A percentile compares a stretch with the other conserved stretches of the same genome.
These are phyloP conservation scores for Eupithecia abbreviata DNA, from an alignment of 2,888 invertebrate species.

Conservation along the genomic window DNA sequence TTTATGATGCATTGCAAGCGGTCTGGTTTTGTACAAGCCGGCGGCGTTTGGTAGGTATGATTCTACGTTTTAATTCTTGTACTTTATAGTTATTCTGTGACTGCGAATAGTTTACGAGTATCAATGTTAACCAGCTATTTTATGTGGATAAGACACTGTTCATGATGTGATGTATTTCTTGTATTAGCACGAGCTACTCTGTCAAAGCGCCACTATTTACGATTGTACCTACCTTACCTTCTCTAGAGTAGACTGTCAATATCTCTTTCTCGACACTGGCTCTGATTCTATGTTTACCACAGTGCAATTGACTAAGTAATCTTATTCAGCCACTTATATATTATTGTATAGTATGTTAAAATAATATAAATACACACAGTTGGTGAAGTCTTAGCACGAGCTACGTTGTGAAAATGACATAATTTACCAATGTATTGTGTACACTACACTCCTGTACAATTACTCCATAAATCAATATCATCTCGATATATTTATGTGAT, in stretches of 20 bases:
- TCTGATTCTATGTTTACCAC: too few relatives aligned
- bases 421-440: conserved; percentile 10
- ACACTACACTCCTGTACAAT: too few relatives aligned
- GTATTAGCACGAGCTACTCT: conserved; percentile 6
- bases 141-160: background rate
- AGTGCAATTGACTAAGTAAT: too few relatives aligned
- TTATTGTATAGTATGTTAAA: too few relatives aligned
- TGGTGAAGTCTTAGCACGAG: conserved; percentile 7
- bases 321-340: too few relatives aligned
- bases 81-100: background rate
- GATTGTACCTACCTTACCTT: too few relatives aligned
- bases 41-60: background rate
- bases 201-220: conserved; percentile 28
- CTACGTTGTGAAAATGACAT: conserved; percentile 22
- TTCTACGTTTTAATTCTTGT: background rate
- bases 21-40: background rate
- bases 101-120: background rate
- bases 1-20: background rate
- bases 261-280: too few relatives aligned
- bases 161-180: background rate
- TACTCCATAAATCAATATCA: too few relatives aligned
- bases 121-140: background rate
- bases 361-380: background rate
- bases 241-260: too few relatives aligned
- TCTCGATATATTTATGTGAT: too few relatives aligned